Evolutionary conservation across 2,113 vertebrate species (phyloP).

Genomic region (Atlantisia rogersi): DNA sequence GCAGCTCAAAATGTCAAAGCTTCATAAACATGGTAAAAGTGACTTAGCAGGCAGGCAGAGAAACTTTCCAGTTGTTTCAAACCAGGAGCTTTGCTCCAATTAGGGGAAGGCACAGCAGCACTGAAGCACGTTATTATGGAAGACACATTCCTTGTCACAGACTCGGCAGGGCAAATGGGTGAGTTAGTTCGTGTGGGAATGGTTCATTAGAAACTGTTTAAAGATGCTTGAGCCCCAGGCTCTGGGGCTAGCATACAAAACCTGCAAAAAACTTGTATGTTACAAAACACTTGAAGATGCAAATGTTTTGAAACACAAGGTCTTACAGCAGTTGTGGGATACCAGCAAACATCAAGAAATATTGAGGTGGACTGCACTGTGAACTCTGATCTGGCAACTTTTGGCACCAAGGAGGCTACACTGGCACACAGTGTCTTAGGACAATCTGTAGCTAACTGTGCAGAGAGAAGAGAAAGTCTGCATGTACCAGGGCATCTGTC

Average conservation of each 20-base stretch:
- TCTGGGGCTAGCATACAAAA: not conserved
- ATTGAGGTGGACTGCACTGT: not conserved
- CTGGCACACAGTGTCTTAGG: not conserved
- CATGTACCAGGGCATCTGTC: conserved; percentile 46
- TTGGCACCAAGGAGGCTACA: not conserved
- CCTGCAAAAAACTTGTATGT: too few relatives aligned
- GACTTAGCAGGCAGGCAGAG: not conserved
- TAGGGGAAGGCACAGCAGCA: not conserved
- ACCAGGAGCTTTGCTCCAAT: not conserved
- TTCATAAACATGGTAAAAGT: not conserved
- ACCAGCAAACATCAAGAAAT: not conserved
- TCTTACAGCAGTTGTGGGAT: not conserved
- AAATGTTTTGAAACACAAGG: not conserved
- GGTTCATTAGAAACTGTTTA: not conserved
- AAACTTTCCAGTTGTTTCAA: not conserved
- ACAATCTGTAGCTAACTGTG: not conserved
- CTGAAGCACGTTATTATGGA: not conserved
- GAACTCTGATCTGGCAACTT: not conserved
- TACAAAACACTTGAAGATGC: not conserved
- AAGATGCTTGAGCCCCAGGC: not conserved
- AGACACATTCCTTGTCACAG: not conserved
- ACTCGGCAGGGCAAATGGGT: not conserved
- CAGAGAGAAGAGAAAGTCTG: not conserved
- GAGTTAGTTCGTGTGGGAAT: not conserved
- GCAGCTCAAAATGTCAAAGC: not conserved